These are phyloP conservation scores for Tachysurus fulvidraco DNA, from an alignment of 2,113 vertebrate species.

Conservation along the genomic window DNA sequence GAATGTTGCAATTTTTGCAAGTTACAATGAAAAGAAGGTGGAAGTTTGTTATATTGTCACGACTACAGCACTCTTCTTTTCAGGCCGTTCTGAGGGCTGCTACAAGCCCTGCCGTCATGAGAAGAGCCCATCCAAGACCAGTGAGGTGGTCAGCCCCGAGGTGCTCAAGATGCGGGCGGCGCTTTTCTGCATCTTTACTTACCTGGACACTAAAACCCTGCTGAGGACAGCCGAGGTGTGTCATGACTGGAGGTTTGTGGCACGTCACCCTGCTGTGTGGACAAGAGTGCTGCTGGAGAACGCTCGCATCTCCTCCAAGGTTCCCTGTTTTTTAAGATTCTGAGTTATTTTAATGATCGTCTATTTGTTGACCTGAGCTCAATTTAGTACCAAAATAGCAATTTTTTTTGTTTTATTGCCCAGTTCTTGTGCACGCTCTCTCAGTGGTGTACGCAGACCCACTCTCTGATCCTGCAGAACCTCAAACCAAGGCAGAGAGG, in stretches of 20 bases:
- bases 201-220: conserved; percentile 93
- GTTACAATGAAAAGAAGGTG: too few relatives aligned
- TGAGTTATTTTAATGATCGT: not conserved
- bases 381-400: not conserved
- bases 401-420: not conserved
- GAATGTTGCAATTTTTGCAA: not conserved
- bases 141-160: conserved; percentile 96
- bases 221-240: conserved; percentile 89
- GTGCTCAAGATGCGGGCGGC: conserved; percentile 96
- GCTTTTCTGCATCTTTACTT: conserved; percentile 98
- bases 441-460: conserved; percentile 98
- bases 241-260: conserved; percentile 96
- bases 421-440: conserved; percentile 93
- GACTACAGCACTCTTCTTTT: not conserved
- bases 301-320: conserved; percentile 92
- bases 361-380: not conserved
- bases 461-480: conserved; percentile 97
- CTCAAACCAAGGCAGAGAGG: conserved; percentile 94
- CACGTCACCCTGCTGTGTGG: conserved; percentile 94
- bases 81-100: conserved; percentile 70
- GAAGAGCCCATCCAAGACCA: conserved; percentile 84
- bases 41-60: not conserved
- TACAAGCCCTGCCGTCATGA: conserved; percentile 78
- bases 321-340: conserved; percentile 43
- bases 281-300: conserved; percentile 95